Evolutionary conservation across 1,140 invertebrate genomes (phyloP).

Genomic region (Drosophila aff.): DNA sequence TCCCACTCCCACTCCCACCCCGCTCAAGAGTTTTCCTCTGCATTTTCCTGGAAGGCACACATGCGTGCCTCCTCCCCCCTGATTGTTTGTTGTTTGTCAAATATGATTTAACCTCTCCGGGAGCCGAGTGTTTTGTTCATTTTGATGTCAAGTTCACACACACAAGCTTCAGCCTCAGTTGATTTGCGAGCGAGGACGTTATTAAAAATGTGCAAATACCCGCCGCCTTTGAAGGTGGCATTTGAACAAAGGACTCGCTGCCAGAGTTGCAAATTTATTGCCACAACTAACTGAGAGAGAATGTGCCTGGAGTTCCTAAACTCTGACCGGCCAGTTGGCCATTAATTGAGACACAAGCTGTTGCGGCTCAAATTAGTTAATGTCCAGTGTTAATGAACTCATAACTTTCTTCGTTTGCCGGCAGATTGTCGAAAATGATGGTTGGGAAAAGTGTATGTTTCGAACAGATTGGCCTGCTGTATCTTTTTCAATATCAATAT

Average conservation of each 20-base stretch:
- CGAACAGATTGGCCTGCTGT: neutral
- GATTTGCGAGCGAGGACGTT: slow-evolving; percentile 67
- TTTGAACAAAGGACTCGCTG: slow-evolving; percentile 53
- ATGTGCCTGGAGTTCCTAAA: slow-evolving; percentile 3
- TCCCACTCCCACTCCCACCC: neutral
- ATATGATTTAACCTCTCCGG: slow-evolving; percentile 63
- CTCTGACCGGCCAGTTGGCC: slow-evolving; percentile 7
- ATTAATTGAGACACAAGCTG: slow-evolving; percentile 43
- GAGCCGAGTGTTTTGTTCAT: slow-evolving; percentile 48
- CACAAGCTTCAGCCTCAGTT: slow-evolving; percentile 37
- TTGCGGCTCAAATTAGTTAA: slow-evolving; percentile 60
- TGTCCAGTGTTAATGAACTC: slow-evolving; percentile 67
- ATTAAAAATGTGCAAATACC: slow-evolving; percentile 72
- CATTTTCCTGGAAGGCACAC: slow-evolving; percentile 57
- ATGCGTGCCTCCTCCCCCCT: slow-evolving; percentile 37
- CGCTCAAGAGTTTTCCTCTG: slow-evolving; percentile 12
- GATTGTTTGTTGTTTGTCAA: slow-evolving; percentile 62
- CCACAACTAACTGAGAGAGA: slow-evolving; percentile 13
- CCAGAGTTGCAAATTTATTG: slow-evolving; percentile 17
- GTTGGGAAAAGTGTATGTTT: neutral
- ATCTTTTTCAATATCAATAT: neutral
- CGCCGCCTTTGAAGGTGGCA: slow-evolving; percentile 11
- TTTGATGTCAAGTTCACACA: slow-evolving; percentile 69
- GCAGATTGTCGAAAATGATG: neutral
- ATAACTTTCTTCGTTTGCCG: slow-evolving; percentile 26